These are phyloP conservation scores for Discoglossus pictus DNA, from an alignment of 2,797 vertebrate genomes.

Conservation along the genomic window DNA sequence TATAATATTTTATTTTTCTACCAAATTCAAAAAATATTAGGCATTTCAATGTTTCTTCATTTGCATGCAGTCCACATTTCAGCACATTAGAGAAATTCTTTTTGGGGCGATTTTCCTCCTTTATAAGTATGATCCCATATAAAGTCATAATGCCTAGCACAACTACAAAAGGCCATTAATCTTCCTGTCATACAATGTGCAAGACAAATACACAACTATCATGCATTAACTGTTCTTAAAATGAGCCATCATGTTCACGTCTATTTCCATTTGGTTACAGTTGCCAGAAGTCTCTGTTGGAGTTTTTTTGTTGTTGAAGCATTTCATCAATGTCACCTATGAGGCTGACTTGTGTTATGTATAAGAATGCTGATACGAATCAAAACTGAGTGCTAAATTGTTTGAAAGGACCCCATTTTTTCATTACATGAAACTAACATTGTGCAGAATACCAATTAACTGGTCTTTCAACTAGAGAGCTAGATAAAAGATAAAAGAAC, in stretches of 20 bases:
- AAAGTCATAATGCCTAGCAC: too few species aligned
- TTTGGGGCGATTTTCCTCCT: too few species aligned
- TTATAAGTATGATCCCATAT: too few species aligned
- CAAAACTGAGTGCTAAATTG: constrained; percentile 30
- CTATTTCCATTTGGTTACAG: not conserved
- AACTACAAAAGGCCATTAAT: not conserved
- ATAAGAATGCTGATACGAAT: constrained; percentile 35
- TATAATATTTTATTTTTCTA: too few species aligned
- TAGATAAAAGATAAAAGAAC: constrained; percentile 25
- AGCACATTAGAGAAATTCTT: too few species aligned
- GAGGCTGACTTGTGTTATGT: constrained; percentile 12
- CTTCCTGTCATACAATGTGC: not conserved
- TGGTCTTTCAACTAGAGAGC: constrained; percentile 27
- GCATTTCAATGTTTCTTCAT: too few species aligned
- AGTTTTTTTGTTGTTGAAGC: not conserved
- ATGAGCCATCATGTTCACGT: not conserved
- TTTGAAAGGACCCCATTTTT: constrained; percentile 23
- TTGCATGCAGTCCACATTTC: too few species aligned
- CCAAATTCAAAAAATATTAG: too few species aligned
- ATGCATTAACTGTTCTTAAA: not conserved
- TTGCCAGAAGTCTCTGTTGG: constrained; percentile 8
- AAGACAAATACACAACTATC: not conserved
- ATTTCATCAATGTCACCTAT: constrained; percentile 13
- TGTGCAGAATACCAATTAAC: constrained; percentile 27
- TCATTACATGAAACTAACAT: constrained; percentile 20